phyloP scores from a whole-genome alignment of 2,888 invertebrate species.

The Drosophila putrida region DNA sequence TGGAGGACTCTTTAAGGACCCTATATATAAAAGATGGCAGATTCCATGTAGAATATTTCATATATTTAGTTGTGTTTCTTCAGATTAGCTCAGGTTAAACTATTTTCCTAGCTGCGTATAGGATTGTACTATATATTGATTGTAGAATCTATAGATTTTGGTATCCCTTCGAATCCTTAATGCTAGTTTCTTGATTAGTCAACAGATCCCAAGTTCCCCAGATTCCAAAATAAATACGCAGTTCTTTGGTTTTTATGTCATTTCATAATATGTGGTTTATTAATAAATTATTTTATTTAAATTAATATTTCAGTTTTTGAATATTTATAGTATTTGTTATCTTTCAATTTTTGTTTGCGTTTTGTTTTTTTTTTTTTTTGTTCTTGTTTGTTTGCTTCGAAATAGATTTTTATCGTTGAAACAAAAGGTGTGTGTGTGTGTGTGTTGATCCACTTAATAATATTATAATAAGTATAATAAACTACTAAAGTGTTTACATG shows the following conservation, averaged over 20 bases:
- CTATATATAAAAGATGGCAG: background rate
- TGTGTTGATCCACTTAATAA: constrained; percentile 66
- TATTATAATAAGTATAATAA: constrained; percentile 61
- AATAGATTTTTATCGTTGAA: constrained; percentile 55
- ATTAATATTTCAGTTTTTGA: constrained; percentile 79
- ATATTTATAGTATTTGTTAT: constrained; percentile 76
- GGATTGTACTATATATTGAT: no score
- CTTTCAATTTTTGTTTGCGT: constrained; percentile 24
- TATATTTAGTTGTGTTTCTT: background rate
- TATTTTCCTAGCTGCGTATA: background rate
- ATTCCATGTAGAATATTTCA: background rate
- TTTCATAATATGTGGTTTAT: constrained; percentile 80
- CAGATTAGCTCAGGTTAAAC: background rate
- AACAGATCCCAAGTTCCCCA: background rate
- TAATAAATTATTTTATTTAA: constrained; percentile 80
- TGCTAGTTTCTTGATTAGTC: background rate
- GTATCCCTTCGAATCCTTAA: no score
- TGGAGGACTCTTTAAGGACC: no score
- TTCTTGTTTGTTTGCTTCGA: constrained; percentile 35
- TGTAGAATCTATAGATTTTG: no score
- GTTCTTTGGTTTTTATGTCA: constrained; percentile 65
- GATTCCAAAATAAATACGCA: constrained; percentile 15
- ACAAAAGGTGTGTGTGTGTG: constrained; percentile 53
- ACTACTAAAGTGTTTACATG: constrained; percentile 78
- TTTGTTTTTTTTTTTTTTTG: constrained; percentile 25